Percentiles rank a stretch among this genome's conserved stretches.
Conservation (phyloP, 2,113 vertebrate genomes). For the Coregonus clupeaformis region DNA sequence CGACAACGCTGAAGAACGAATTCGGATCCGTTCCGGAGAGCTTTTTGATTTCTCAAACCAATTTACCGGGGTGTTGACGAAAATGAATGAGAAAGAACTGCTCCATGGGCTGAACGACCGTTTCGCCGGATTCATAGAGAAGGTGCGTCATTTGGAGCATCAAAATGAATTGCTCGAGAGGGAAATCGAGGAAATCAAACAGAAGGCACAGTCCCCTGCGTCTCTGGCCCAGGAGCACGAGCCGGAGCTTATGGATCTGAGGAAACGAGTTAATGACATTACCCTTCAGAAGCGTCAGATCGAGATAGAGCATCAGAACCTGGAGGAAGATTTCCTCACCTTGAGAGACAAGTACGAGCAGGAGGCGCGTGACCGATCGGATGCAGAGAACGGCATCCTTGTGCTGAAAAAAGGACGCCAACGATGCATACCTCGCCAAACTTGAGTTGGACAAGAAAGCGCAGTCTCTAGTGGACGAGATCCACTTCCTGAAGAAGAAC, state of each 20-base stretch:
- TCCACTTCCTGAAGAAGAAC: conserved; percentile 60
- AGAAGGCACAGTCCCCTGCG: conserved; percentile 48
- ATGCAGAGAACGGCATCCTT: conserved; percentile 50
- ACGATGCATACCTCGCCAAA: conserved; percentile 54
- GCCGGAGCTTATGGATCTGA: conserved; percentile 60
- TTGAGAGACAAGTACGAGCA: conserved; percentile 49
- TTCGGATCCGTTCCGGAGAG: conserved; percentile 18
- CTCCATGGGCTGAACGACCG: conserved; percentile 73
- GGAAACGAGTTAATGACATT: conserved; percentile 56
- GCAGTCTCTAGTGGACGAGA: conserved; percentile 62
- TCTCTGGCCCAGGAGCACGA: conserved; percentile 61
- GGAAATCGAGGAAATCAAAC: conserved; percentile 63
- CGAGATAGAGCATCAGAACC: conserved; percentile 59
- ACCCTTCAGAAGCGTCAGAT: conserved; percentile 64
- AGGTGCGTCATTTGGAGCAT: conserved; percentile 68
- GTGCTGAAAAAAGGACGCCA: conserved; percentile 60
- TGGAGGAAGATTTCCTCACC: conserved; percentile 64
- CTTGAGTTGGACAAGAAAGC: conserved; percentile 69
- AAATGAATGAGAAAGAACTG: conserved; percentile 62
- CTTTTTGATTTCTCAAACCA: conserved; percentile 8
- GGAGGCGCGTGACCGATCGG: conserved; percentile 51
- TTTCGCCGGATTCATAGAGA: conserved; percentile 72
- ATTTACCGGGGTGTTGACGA: conserved; percentile 16
- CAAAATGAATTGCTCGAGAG: conserved; percentile 68
- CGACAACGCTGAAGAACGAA: not conserved